Evolutionary conservation across 2,888 invertebrate genomes (phyloP), one percentile per base, ranked within the genome.

Genomic region (Malthinus flaveolus): DNA sequence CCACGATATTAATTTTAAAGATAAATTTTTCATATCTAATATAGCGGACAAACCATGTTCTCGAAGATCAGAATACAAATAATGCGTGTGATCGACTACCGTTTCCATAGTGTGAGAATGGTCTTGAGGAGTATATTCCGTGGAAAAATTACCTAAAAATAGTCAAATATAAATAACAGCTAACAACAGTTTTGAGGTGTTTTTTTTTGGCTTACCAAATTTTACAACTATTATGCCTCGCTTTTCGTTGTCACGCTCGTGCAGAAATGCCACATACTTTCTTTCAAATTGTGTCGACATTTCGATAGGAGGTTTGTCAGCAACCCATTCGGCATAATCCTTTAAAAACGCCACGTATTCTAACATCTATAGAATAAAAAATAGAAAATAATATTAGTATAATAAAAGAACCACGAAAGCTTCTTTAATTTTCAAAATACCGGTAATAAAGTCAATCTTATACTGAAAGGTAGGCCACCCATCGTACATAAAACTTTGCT

Each of bases 301-400:
- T 3, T 70, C 67, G 31, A 62, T 49, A 3, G 75, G 74, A n/a
- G 69, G 58, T 12, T 65, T 69, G 33, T 58, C 68, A 0, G 73
- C 70, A 63, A 74, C 76, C 77, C 77, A 79, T 12, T 75, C 68
- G 3, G 74, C 70, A 64, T 71, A 65, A 32, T 77, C 71, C 12
- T 66, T 56, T 32, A 78, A 64, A 32, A 75, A 61, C 34, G 72
- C 71, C 53, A 75, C 74, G 56, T 69, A 72, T 32, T 60, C 52
- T 63, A 71, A 69, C 54, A 79, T 71, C 78, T 78, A 51, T 11
- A 7, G 45, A 69, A 67, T 56, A 54, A 54, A 54, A 54, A 23
- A 23, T 23, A 23, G 23, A 23, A 23, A 23, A 23, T n/a, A n/a
- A n/a, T 10, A 46, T 3, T 10, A n/a, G 9, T 23, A 23, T 23